These are phyloP conservation scores for Eptesicus fuscus DNA, from an alignment of 2,113 vertebrate genomes.

Conservation along the genomic window DNA sequence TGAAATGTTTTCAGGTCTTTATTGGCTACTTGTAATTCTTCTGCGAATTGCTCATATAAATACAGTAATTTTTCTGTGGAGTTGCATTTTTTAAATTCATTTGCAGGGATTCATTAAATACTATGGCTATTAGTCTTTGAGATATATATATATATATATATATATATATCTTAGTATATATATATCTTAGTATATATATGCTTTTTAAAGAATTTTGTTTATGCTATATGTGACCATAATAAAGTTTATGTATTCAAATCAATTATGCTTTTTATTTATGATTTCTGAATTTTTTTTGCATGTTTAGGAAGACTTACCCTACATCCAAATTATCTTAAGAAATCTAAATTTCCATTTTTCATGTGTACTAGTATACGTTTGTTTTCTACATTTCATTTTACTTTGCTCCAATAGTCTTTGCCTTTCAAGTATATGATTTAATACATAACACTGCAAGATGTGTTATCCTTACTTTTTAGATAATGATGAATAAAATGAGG, in stretches of 20 bases:
- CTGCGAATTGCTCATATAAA: not conserved
- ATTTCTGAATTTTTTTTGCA: not conserved
- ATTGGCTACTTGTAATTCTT: not conserved
- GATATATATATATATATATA: no score
- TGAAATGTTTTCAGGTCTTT: not conserved
- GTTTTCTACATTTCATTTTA: not conserved
- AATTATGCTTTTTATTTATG: not conserved
- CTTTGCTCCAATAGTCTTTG: not conserved
- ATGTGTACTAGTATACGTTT: not conserved
- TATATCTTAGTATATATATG: not conserved
- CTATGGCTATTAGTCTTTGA: not conserved
- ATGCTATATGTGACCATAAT: not conserved
- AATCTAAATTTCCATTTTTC: not conserved
- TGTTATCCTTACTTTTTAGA: not conserved
- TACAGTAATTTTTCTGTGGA: not conserved
- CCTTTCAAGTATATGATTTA: not conserved
- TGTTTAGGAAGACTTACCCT: not conserved
- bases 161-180: no score
- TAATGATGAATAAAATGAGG: not conserved
- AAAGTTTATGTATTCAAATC: not conserved
- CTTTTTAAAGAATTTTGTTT: not conserved
- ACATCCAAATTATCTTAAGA: not conserved
- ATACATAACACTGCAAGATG: not conserved
- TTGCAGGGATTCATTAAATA: not conserved
- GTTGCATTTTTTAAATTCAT: slow-evolving; percentile 11